Evolutionary conservation across 2,888 invertebrate genomes (phyloP).

Genomic region (Caenorhabditis zanzibari): DNA sequence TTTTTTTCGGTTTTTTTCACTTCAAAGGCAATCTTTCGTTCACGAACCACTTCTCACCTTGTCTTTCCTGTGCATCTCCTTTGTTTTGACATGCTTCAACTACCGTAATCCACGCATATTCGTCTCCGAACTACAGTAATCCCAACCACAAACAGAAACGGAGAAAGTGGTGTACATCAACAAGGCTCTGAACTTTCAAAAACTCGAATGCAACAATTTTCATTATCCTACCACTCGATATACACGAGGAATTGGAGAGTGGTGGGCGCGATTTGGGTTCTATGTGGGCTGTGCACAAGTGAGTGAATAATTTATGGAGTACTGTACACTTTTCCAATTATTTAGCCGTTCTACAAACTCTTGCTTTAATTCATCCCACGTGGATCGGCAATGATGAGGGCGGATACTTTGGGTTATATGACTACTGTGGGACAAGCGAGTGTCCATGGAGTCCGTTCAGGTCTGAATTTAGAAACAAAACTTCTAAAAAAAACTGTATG

Average conservation of each 20-base stretch:
- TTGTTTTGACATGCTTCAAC: constrained; percentile 53
- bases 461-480: no score
- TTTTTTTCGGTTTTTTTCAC: neutral
- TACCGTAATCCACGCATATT: constrained; percentile 54
- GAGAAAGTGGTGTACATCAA: neutral
- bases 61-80: neutral
- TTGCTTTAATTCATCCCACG: constrained; percentile 93
- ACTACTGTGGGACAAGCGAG: constrained; percentile 87
- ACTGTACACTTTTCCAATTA: no score
- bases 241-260: constrained; percentile 86
- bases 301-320: constrained; percentile 21
- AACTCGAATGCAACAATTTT: constrained; percentile 68
- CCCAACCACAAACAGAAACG: constrained; percentile 24
- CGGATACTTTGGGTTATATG: constrained; percentile 95
- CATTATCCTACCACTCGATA: constrained; percentile 74
- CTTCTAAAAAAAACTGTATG: no score
- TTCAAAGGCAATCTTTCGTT: neutral
- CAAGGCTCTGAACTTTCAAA: no score
- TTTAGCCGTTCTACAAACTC: constrained; percentile 93
- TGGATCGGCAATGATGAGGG: constrained; percentile 85
- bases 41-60: constrained; percentile 24
- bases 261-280: constrained; percentile 97
- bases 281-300: constrained; percentile 92
- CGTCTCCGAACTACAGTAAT: constrained; percentile 40
- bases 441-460: constrained; percentile 71